These are phyloP conservation scores for Pogonus chalceus DNA, from an alignment of 1,140 invertebrate genomes.

Conservation along the genomic window DNA sequence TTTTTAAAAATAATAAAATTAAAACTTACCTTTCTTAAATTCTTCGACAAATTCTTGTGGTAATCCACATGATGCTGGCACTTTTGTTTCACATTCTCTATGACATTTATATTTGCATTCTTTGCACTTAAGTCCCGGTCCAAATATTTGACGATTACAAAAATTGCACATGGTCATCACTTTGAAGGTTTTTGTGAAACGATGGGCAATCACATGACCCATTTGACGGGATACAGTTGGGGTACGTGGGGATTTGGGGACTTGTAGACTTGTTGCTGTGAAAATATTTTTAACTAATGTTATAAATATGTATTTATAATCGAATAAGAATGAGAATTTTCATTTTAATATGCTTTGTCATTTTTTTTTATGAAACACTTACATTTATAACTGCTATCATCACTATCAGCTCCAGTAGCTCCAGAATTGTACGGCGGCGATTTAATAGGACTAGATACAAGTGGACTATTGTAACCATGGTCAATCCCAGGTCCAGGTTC, in stretches of 20 bases:
- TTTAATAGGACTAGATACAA: constrained; percentile 51
- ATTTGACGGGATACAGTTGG: constrained; percentile 63
- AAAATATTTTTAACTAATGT: no score
- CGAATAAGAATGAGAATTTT: no score
- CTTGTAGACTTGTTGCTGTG: constrained; percentile 26
- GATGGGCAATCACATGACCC: constrained; percentile 85
- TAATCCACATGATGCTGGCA: constrained; percentile 83
- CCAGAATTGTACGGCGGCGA: constrained; percentile 47
- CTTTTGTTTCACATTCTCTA: constrained; percentile 81
- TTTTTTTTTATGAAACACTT: constrained; percentile 17
- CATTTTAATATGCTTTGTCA: neutral
- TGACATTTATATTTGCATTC: constrained; percentile 92
- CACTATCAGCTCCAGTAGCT: constrained; percentile 41
- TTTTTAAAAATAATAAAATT: constrained; percentile 10
- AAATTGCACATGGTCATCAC: constrained; percentile 83
- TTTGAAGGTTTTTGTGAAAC: constrained; percentile 80
- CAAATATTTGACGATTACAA: constrained; percentile 86
- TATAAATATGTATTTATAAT: no score
- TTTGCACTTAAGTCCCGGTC: constrained; percentile 76
- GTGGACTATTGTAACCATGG: constrained; percentile 41
- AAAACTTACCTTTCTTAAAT: constrained; percentile 53
- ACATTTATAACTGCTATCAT: constrained; percentile 47
- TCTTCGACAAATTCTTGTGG: constrained; percentile 72
- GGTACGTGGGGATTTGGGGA: constrained; percentile 47
- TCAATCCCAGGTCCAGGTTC: constrained; percentile 50